A percentile compares a stretch with the other conserved stretches of the same genome.
phyloP scores from a whole-genome alignment of 2,888 invertebrate species.

The Hetaerina titia region DNA sequence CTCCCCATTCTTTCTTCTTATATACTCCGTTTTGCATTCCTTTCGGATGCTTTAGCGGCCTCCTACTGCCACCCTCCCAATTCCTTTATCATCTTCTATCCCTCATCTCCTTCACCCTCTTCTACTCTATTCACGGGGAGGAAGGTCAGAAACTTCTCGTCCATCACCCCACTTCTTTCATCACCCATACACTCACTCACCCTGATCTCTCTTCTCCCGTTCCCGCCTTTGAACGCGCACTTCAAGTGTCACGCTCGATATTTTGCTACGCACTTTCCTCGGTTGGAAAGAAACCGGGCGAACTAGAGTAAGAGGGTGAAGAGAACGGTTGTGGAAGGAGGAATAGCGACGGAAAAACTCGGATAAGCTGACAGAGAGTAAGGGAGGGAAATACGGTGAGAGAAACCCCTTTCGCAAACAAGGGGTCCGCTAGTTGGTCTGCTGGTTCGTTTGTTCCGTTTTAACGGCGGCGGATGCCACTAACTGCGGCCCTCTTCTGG shows the following conservation, averaged over 20 bases:
- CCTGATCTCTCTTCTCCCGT: not conserved
- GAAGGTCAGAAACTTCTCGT: not conserved
- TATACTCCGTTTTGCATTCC: not conserved
- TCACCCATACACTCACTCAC: not conserved
- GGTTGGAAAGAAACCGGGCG: not conserved
- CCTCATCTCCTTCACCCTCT: not conserved
- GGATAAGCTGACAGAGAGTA: not conserved
- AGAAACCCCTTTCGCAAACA: constrained; percentile 30
- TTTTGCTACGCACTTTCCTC: not conserved
- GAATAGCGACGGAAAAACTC: not conserved
- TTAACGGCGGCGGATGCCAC: constrained; percentile 18
- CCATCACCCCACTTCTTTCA: not conserved
- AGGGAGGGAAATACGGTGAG: not conserved
- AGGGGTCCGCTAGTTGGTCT: not conserved
- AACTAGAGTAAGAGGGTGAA: not conserved
- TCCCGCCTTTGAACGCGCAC: not conserved
- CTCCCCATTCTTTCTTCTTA: too few species aligned
- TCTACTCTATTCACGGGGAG: not conserved
- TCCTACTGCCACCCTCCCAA: not conserved
- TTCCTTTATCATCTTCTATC: not conserved
- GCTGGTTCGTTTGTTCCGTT: constrained; percentile 27
- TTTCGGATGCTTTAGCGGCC: not conserved
- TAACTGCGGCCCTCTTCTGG: not conserved
- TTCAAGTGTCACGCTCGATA: not conserved
- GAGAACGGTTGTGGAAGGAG: not conserved